A percentile compares a stretch with the other conserved stretches of the same genome.
Conservation (phyloP, 2,888 invertebrate genomes). For the Heliconius sara region DNA sequence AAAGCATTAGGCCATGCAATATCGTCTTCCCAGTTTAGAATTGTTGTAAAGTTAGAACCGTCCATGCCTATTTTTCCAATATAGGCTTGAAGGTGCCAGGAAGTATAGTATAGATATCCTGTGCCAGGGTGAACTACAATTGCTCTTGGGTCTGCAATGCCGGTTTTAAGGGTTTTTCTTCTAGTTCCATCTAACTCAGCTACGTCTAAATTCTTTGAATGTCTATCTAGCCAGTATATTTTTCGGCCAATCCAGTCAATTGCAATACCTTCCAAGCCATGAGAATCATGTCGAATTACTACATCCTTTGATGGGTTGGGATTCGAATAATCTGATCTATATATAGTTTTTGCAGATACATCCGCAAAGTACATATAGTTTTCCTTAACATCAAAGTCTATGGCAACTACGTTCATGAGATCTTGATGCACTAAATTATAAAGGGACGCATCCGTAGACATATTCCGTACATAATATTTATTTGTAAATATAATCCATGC, state of each 20-base stretch:
- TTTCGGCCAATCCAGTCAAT: slow-evolving; percentile 98
- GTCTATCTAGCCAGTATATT: slow-evolving; percentile 98
- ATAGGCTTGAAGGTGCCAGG: slow-evolving; percentile 98
- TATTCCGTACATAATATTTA: slow-evolving; percentile 98
- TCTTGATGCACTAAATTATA: slow-evolving; percentile 97
- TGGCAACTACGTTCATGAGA: slow-evolving; percentile 97
- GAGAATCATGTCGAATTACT: slow-evolving; percentile 95
- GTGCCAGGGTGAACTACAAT: slow-evolving; percentile 97
- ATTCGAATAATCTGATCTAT: slow-evolving; percentile 86
- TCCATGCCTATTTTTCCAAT: slow-evolving; percentile 99
- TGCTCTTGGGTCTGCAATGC: slow-evolving; percentile 96
- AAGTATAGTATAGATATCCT: slow-evolving; percentile 96
- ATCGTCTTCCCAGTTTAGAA: slow-evolving; percentile 95
- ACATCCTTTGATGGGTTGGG: slow-evolving; percentile 89
- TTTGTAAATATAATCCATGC: slow-evolving; percentile 98
- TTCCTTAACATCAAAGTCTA: slow-evolving; percentile 95
- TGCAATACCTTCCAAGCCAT: slow-evolving; percentile 98
- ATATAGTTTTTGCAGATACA: slow-evolving; percentile 97
- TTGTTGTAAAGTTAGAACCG: slow-evolving; percentile 94
- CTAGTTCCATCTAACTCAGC: slow-evolving; percentile 96
- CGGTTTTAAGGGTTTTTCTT: slow-evolving; percentile 93
- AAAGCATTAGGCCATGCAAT: slow-evolving; percentile 99
- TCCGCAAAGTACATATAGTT: slow-evolving; percentile 97
- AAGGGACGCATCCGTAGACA: slow-evolving; percentile 93
- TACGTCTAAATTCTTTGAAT: slow-evolving; percentile 97